Conservation (phyloP, 1,140 invertebrate species). For the Zophobas morio region DNA sequence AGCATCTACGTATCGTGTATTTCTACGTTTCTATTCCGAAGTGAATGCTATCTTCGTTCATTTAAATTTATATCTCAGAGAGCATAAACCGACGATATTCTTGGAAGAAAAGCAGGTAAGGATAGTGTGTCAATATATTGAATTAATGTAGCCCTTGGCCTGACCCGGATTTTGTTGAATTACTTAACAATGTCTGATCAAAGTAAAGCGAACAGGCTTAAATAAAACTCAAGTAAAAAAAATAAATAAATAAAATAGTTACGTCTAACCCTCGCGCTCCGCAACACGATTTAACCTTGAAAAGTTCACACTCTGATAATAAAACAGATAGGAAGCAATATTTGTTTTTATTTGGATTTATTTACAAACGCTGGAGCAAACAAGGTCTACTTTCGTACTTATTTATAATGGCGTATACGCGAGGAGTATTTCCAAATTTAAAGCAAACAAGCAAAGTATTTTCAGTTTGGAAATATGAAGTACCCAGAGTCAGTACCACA, state of each 20-base stretch:
- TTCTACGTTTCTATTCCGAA: no score
- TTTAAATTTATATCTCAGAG: no score
- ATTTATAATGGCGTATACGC: neutral
- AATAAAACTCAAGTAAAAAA: conserved; percentile 7
- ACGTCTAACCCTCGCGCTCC: neutral
- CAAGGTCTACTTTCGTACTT: neutral
- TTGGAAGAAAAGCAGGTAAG: conserved; percentile 38
- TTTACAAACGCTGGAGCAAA: neutral
- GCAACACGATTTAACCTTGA: conserved; percentile 27
- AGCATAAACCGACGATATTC: conserved; percentile 2
- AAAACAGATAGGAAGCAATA: conserved; percentile 28
- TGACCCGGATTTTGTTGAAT: conserved; percentile 50
- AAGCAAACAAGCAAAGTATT: neutral
- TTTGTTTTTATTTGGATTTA: conserved; percentile 39
- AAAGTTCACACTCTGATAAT: conserved; percentile 40
- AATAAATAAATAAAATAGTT: conserved; percentile 3
- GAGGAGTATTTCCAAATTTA: neutral
- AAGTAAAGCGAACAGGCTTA: conserved; percentile 3
- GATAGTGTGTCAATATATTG: conserved; percentile 46
- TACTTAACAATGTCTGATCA: conserved; percentile 45
- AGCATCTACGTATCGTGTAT: no score
- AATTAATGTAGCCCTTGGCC: conserved; percentile 52
- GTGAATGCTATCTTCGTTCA: no score
- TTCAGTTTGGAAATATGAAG: neutral
- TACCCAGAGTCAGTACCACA: conserved; percentile 18